Conservation (phyloP, 2,888 invertebrate genomes). For the Perizoma affinitatum region DNA sequence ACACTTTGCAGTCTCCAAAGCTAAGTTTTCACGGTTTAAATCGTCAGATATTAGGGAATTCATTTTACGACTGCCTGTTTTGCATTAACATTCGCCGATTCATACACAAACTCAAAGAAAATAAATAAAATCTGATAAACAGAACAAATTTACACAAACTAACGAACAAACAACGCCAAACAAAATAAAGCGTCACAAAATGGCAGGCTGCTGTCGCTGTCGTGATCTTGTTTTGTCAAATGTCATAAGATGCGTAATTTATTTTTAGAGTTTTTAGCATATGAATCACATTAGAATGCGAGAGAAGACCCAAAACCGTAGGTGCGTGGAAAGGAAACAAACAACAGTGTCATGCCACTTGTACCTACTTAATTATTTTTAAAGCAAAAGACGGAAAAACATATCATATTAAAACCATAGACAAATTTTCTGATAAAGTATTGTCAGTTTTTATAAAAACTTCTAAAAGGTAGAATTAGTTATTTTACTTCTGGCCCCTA, state of each 20-base stretch:
- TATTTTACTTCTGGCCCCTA: no score
- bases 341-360: no score
- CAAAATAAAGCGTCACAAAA: constrained; percentile 36
- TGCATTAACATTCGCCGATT: constrained; percentile 49
- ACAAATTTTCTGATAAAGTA: background rate
- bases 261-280: no score
- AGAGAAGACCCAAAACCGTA: background rate
- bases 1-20: constrained; percentile 68
- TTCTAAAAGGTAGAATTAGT: background rate
- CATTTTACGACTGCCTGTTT: constrained; percentile 65
- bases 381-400: background rate
- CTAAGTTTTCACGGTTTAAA: constrained; percentile 68
- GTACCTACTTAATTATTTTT: no score
- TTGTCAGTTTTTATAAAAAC: background rate
- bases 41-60: constrained; percentile 75
- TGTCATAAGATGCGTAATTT: no score
- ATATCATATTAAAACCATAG: background rate
- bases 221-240: no score
- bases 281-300: no score
- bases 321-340: no score
- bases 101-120: constrained; percentile 26
- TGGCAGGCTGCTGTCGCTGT: constrained; percentile 28
- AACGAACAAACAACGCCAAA: constrained; percentile 30
- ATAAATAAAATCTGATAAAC: constrained; percentile 33
- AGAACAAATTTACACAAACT: constrained; percentile 29